Conservation (phyloP, 2,888 invertebrate species). For the Actias luna region DNA sequence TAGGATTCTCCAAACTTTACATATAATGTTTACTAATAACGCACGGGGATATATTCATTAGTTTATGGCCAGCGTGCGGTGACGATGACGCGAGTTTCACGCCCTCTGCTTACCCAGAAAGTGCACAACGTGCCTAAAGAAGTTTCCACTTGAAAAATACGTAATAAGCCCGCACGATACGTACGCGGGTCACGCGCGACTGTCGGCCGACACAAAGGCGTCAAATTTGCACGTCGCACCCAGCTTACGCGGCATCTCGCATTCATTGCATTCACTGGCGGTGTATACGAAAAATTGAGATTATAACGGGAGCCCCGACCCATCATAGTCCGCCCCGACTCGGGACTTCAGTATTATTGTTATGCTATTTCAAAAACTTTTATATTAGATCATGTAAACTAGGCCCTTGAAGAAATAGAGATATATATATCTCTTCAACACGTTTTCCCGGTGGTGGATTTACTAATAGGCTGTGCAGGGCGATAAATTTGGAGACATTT, state of each 20-base stretch:
- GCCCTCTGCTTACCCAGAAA: too few species aligned
- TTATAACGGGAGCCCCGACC: slow-evolving; percentile 56
- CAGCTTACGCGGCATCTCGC: slow-evolving; percentile 77
- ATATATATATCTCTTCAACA: too few species aligned
- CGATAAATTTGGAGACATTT: too few species aligned
- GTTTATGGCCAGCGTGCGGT: too few species aligned
- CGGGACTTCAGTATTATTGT: slow-evolving; percentile 10
- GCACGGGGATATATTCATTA: too few species aligned
- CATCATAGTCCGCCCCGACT: slow-evolving; percentile 43
- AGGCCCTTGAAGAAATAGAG: background rate
- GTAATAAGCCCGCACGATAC: slow-evolving; percentile 25
- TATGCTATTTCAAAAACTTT: slow-evolving; percentile 1
- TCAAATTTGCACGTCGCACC: slow-evolving; percentile 79
- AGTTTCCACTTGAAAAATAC: slow-evolving; percentile 21
- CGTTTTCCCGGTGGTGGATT: too few species aligned
- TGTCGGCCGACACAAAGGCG: slow-evolving; percentile 69
- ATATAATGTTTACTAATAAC: too few species aligned
- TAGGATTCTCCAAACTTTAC: too few species aligned
- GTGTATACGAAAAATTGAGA: slow-evolving; percentile 78
- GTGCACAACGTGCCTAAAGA: background rate
- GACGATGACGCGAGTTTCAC: too few species aligned
- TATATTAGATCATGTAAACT: background rate
- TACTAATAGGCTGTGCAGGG: too few species aligned
- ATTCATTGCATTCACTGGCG: slow-evolving; percentile 67
- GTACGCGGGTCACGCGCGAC: slow-evolving; percentile 69